These are phyloP conservation scores for Folsomia candida DNA, from an alignment of 2,888 invertebrate species.

Conservation along the genomic window DNA sequence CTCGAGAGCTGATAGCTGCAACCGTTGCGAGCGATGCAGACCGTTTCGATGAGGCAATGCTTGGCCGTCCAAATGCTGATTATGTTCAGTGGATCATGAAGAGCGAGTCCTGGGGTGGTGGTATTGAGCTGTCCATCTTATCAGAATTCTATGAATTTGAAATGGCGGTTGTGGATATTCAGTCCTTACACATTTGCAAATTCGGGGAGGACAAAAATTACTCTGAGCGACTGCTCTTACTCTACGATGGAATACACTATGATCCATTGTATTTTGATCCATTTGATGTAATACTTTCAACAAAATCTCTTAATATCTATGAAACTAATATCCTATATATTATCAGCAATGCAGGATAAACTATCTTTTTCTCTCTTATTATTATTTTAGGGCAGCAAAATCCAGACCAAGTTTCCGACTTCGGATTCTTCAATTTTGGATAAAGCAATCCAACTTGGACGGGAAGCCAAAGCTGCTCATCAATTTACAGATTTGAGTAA, in stretches of 20 bases:
- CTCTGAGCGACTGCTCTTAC: conserved; percentile 75
- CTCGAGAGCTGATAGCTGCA: conserved; percentile 84
- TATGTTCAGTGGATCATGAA: conserved; percentile 89
- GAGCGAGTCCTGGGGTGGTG: conserved; percentile 87
- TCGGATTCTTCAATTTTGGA: conserved; percentile 69
- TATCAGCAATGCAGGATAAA: not conserved
- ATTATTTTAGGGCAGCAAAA: conserved; percentile 61
- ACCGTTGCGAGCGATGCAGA: conserved; percentile 73
- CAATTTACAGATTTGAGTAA: conserved; percentile 88
- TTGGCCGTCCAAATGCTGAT: conserved; percentile 77
- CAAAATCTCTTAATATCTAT: not conserved
- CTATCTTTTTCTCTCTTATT: conserved; percentile 4
- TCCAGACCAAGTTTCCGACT: conserved; percentile 76
- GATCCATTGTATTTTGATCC: conserved; percentile 88
- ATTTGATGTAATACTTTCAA: conserved; percentile 62
- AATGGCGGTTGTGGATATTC: conserved; percentile 89
- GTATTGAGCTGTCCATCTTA: conserved; percentile 85
- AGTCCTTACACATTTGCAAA: conserved; percentile 83
- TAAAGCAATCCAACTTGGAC: conserved; percentile 80
- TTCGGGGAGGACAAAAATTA: conserved; percentile 91
- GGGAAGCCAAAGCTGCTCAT: conserved; percentile 81
- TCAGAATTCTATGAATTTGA: conserved; percentile 83
- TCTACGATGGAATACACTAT: conserved; percentile 95
- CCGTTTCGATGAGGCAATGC: conserved; percentile 78
- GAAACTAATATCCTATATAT: conserved; percentile 2